Percentiles rank a stretch among this genome's conserved stretches.
These are phyloP conservation scores for Plebejus anna DNA, from an alignment of 2,888 invertebrate genomes.

Conservation along the genomic window DNA sequence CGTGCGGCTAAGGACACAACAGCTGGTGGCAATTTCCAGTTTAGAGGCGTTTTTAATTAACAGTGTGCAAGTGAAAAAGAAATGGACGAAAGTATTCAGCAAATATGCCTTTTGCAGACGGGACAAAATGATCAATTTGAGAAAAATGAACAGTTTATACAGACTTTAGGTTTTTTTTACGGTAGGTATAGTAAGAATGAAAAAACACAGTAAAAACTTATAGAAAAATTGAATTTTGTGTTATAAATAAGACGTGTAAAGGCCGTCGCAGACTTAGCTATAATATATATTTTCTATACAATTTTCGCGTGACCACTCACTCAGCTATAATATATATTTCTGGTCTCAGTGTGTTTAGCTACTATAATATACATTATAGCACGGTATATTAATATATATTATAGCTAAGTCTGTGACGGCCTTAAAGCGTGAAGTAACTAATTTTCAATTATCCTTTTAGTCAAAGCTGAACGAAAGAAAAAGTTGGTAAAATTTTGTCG, in stretches of 20 bases:
- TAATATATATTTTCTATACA: too few species aligned
- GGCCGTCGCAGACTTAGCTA: background rate
- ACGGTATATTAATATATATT: too few species aligned
- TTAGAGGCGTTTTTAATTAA: conserved; percentile 17
- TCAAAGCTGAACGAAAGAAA: background rate
- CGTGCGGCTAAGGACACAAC: background rate
- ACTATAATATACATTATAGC: too few species aligned
- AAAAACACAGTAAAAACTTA: too few species aligned
- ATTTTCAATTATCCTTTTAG: background rate
- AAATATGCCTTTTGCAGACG: background rate
- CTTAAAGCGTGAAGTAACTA: too few species aligned
- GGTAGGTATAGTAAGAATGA: background rate
- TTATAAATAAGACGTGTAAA: background rate
- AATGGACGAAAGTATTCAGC: background rate
- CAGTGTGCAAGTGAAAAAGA: background rate
- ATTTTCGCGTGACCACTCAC: too few species aligned
- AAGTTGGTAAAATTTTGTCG: background rate
- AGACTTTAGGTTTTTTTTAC: background rate
- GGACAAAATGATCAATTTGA: background rate
- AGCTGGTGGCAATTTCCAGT: background rate
- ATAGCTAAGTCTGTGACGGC: too few species aligned
- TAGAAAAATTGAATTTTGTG: too few species aligned
- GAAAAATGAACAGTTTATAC: background rate
- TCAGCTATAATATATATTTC: too few species aligned
- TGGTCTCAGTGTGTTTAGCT: too few species aligned